Percentiles rank a stretch among this genome's conserved stretches.
Conservation (phyloP, 2,113 vertebrate genomes). For the Archilochus colubris region DNA sequence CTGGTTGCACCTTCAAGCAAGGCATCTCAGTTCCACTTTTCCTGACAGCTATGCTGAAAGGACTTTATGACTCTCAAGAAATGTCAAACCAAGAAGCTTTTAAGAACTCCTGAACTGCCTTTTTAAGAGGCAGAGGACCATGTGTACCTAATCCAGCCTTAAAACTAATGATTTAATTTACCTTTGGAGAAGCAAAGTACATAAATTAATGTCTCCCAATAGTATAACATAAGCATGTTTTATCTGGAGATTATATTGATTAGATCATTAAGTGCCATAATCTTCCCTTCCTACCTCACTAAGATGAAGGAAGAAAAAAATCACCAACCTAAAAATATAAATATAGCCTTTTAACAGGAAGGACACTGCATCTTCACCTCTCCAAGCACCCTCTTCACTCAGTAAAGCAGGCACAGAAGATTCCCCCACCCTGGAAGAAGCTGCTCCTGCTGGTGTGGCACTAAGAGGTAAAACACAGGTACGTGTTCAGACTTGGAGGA, state of each 20-base stretch:
- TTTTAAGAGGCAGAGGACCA: conserved; percentile 3
- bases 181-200: conserved; percentile 46
- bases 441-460: neutral
- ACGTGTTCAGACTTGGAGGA: neutral
- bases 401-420: neutral
- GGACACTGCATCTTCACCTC: neutral
- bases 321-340: conserved; percentile 9
- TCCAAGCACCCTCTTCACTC: neutral
- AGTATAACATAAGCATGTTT: conserved; percentile 64
- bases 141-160: conserved; percentile 23
- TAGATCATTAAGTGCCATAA: conserved; percentile 77
- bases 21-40: neutral
- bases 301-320: neutral
- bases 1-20: neutral
- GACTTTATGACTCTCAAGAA: neutral
- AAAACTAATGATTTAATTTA: conserved; percentile 69
- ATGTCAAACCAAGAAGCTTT: neutral
- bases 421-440: neutral
- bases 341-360: neutral
- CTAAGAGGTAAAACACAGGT: neutral
- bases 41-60: neutral
- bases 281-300: conserved; percentile 18
- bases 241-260: conserved; percentile 77
- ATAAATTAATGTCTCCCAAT: conserved; percentile 75
- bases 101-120: neutral